A percentile compares a stretch with the other conserved stretches of the same genome.
Evolutionary conservation across 2,113 vertebrate species (phyloP).

Genomic region (Forbesichthys agassizii): DNA sequence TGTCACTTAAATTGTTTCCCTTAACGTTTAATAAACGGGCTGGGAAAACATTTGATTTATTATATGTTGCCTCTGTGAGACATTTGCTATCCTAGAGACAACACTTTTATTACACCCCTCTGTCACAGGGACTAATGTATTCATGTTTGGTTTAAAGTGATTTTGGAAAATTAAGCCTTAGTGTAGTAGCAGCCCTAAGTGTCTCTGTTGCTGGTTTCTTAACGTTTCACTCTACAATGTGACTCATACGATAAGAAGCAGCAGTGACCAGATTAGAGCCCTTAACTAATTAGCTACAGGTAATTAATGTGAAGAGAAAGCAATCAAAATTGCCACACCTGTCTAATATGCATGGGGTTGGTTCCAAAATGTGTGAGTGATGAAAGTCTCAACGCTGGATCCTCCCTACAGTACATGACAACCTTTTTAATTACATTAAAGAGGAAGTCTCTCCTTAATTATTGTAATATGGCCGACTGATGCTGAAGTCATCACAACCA

Average conservation of each 20-base stretch:
- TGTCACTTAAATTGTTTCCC: not conserved
- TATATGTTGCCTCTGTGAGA: not conserved
- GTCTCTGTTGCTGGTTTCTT: not conserved
- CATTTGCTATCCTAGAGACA: not conserved
- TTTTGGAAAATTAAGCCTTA: conserved; percentile 6
- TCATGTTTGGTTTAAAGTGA: conserved; percentile 6
- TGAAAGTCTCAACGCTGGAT: conserved; percentile 59
- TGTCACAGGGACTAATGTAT: not conserved
- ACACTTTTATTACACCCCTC: not conserved
- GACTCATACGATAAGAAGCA: conserved; percentile 40
- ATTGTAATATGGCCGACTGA: conserved; percentile 53
- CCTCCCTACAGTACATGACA: conserved; percentile 48
- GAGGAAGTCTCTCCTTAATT: conserved; percentile 67
- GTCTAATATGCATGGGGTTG: conserved; percentile 63
- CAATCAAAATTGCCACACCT: conserved; percentile 70
- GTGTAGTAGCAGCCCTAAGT: conserved; percentile 1
- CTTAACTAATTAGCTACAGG: conserved; percentile 62
- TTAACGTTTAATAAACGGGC: not conserved
- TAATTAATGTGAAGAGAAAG: conserved; percentile 69
- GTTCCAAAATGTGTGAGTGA: conserved; percentile 60
- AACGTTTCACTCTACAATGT: conserved; percentile 31
- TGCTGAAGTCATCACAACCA: conserved; percentile 26
- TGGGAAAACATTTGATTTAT: not conserved
- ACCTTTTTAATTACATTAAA: conserved; percentile 75
- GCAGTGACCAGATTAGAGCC: conserved; percentile 31